These are phyloP conservation scores for Teleogryllus oceanicus DNA, from an alignment of 2,888 invertebrate genomes.

Conservation along the genomic window DNA sequence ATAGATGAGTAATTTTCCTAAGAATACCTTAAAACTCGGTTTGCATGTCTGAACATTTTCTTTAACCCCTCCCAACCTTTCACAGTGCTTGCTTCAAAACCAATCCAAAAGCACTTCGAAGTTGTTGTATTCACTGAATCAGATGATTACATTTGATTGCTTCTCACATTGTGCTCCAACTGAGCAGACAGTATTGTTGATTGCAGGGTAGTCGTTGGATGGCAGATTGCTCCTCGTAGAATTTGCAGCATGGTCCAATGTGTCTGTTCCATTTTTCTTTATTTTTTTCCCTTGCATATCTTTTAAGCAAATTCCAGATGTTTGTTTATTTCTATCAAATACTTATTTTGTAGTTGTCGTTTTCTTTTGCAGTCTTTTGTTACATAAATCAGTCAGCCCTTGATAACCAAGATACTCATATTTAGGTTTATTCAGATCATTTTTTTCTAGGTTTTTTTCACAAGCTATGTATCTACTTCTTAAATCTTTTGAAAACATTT, in stretches of 20 bases:
- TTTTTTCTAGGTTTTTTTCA: background rate
- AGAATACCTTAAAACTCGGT: too few relatives aligned
- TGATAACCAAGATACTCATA: background rate
- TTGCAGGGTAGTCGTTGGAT: conserved; percentile 6
- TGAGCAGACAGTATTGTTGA: background rate
- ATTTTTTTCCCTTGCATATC: background rate
- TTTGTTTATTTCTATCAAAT: background rate
- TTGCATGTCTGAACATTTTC: too few relatives aligned
- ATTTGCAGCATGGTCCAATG: background rate
- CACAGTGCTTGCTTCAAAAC: conserved; percentile 18
- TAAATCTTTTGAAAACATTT: too few relatives aligned
- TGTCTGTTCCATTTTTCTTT: background rate
- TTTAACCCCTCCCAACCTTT: background rate
- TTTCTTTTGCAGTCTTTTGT: conserved; percentile 6
- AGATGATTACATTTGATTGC: background rate
- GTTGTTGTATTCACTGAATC: background rate
- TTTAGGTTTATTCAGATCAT: background rate
- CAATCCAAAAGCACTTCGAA: background rate
- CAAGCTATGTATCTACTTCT: too few relatives aligned
- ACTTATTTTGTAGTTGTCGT: background rate
- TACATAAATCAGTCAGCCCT: background rate
- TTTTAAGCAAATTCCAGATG: background rate
- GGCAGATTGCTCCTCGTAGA: background rate
- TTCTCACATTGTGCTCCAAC: background rate
- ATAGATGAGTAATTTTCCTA: too few relatives aligned